Evolutionary conservation across 2,113 vertebrate genomes (phyloP).

Genomic region (Syngnathus scovelli): DNA sequence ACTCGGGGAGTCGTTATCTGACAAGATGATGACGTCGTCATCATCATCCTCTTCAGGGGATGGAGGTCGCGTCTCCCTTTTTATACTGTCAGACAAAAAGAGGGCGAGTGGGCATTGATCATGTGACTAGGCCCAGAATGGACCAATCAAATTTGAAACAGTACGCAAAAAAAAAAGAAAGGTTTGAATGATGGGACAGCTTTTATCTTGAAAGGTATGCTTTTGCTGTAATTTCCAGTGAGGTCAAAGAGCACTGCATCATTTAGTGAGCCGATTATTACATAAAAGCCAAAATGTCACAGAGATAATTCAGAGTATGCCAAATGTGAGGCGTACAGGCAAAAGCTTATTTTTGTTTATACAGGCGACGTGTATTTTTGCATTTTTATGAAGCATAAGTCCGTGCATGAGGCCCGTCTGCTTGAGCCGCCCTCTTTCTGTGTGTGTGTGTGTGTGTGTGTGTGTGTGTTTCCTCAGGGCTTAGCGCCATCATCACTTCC

Average conservation of each 20-base stretch:
- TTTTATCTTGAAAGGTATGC: neutral
- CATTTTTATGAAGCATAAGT: constrained; percentile 29
- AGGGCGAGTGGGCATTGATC: neutral
- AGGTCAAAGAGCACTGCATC: no score
- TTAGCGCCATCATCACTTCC: constrained; percentile 75
- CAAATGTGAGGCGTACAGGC: neutral
- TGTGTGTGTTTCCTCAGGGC: constrained; percentile 45
- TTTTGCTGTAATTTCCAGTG: no score
- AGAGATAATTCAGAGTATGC: neutral
- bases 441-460: constrained; percentile 29
- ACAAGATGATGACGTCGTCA: constrained; percentile 86
- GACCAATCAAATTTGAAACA: neutral
- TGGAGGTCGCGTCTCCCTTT: constrained; percentile 76
- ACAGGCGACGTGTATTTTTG: constrained; percentile 8
- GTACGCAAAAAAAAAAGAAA: neutral
- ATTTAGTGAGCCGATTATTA: no score
- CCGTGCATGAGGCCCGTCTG: constrained; percentile 25
- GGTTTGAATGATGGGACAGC: neutral
- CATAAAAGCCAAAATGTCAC: no score
- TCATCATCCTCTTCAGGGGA: constrained; percentile 68
- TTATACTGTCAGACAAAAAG: constrained; percentile 68
- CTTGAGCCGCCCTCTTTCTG: constrained; percentile 24
- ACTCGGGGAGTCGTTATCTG: constrained; percentile 84
- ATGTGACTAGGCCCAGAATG: neutral
- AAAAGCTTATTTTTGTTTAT: constrained; percentile 17